Base-by-base conservation (phyloP, 2,888 invertebrate species). In the Sinohyriopsis cumingii region DNA sequence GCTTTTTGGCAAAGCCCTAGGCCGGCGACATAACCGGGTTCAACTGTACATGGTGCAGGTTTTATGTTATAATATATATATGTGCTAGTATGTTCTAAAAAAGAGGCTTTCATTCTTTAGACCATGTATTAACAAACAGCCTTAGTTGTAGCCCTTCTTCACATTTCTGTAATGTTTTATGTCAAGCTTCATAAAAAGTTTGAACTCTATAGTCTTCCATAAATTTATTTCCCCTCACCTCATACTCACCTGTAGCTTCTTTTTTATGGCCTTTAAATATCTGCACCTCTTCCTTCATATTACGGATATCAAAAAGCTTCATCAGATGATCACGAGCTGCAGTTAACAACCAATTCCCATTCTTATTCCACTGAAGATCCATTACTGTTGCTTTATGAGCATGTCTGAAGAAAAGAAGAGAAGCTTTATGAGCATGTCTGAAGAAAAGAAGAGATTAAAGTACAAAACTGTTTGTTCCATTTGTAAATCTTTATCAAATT, bases 321-420 rank as follows among this genome's bases (percentile, higher is more conserved):
- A 99, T 92, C 77, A 99, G 92, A 91, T 99, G 99, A 91, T 99
- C 99, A 77, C 99, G 92, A 3, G 98, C 98, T 0, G 98, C 98
- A n/a, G 98, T 98, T 68, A 99, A 94, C 67, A 99, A 92, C 99
- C 99, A 99, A 90, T 99, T 99, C 5, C 99, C 99, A 92, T 99
- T 99, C 66, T 95, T 94, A 91, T 99, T 99, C 99, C 99, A 99
- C 90, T 97, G 96, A 45, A 99, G 93, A 90, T 99, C 98, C 98
- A 99, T 99, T 20, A 99, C 99, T 53, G 99, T 99, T 68, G 97
- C 97, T 91, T 99, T 99, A 91, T 99, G 99, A 60, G 99, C 99
- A 91, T 99, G 99, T 68, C 95, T 95, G 70, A 28, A 72, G 71
- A 59, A 59, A 61, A 4, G 55, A 54, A 54, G 22, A 62, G 19